Conservation (phyloP, 2,113 vertebrate species). For the Grammomys surdaster region DNA sequence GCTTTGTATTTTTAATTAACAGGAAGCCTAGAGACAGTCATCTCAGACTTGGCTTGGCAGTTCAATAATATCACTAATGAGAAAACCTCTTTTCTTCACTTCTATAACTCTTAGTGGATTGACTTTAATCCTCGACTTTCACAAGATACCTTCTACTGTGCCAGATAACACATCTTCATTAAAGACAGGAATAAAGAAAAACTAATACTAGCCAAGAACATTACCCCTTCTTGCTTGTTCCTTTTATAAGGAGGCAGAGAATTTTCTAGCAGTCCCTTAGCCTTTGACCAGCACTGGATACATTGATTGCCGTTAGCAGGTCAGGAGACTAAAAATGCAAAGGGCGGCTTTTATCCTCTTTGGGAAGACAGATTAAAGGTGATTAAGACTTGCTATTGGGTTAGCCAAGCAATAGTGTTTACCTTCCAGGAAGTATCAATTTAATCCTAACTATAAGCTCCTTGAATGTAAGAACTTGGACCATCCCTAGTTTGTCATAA, state of each 20-base stretch:
- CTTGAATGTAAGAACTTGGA: neutral
- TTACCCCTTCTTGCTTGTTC: neutral
- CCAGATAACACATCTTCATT: neutral
- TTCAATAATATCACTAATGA: neutral
- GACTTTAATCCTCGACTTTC: neutral
- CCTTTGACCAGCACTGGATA: neutral
- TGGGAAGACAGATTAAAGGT: neutral
- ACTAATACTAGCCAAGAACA: neutral
- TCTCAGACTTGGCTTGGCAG: neutral
- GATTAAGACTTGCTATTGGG: neutral
- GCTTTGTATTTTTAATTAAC: neutral
- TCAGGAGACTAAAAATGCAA: neutral
- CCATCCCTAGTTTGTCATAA: neutral
- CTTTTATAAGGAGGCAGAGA: constrained; percentile 20
- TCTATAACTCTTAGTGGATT: neutral
- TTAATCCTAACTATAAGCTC: neutral
- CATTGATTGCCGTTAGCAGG: neutral
- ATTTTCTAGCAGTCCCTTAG: constrained; percentile 6
- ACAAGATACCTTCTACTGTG: neutral
- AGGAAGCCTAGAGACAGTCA: neutral
- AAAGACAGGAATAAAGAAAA: neutral
- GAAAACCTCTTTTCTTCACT: neutral
- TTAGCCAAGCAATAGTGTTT: neutral
- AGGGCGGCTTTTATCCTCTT: neutral
- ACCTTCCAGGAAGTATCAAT: neutral